Base-by-base conservation (phyloP, 2,797 vertebrate genomes). In the Eupleurogrammus muticus region DNA sequence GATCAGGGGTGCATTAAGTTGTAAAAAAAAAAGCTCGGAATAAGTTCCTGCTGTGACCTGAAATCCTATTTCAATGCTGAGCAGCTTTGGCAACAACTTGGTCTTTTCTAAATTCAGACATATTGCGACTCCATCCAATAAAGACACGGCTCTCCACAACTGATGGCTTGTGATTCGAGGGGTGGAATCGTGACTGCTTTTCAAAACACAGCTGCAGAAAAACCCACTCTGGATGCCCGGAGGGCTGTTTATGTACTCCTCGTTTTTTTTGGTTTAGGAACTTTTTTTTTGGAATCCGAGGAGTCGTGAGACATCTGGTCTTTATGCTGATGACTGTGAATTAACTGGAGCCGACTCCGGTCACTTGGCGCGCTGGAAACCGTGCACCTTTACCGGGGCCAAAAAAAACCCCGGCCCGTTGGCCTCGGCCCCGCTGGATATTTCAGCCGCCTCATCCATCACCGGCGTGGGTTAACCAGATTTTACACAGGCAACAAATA, bases 61-160 rank as follows among this genome's bases (percentile, higher is more conserved):
- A 85, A 88, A 79, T 80, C 68, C 70, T 54, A 35, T 77, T 83
- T 66, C 24, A 47, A 46, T 42, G 69, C 77, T n/a, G 24, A 64
- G 50, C 53, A 52, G 83, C 70, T 82, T 78, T 76, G 63, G 64
- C 78, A 80, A 77, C 77, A 73, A 66, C 78, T 75, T 85, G 61
- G 80, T 87, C 75, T 84, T 74, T 46, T 63, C 67, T 69, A 69
- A 79, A 82, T 48, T 76, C 62, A 65, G 70, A 79, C 40, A 14
- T 70, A 75, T 79, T 83, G 62, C 46, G 47, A 71, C 66, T 66
- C 55, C 35, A 36, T 76, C 80, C 72, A 50, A 70, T 62, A 79
- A 77, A 83, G 73, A 78, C 44, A 4, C 19, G 24, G 57, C 79
- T 23, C 61, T 75, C 49, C 49, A 77, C 42, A 75, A 50, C 50